phyloP scores from a whole-genome alignment of 2,888 invertebrate species.

The Mamestra brassicae region DNA sequence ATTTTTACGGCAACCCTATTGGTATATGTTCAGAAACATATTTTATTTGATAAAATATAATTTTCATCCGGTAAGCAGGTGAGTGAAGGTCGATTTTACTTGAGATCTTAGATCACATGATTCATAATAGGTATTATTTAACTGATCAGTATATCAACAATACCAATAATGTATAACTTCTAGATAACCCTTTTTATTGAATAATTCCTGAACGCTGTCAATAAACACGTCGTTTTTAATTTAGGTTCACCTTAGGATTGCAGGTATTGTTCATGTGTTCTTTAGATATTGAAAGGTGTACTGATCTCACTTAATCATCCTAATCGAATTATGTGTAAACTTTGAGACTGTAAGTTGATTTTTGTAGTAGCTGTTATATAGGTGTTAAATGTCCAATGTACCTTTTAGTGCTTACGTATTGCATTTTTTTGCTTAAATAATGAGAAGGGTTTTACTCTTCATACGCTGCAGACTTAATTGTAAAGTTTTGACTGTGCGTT shows the following conservation, averaged over 20 bases:
- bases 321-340: conserved; percentile 25
- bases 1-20: no score
- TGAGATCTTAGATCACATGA: not conserved
- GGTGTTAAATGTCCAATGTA: conserved; percentile 33
- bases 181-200: not conserved
- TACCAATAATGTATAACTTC: no score
- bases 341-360: conserved; percentile 43
- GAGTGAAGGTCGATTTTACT: no score
- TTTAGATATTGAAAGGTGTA: not conserved
- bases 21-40: no score
- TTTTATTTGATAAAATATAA: no score
- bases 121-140: not conserved
- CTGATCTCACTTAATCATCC: not conserved
- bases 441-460: conserved; percentile 4
- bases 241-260: not conserved
- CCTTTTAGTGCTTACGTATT: conserved; percentile 19
- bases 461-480: conserved; percentile 2
- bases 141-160: no score
- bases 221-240: not conserved
- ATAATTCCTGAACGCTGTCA: not conserved
- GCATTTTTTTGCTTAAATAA: conserved; percentile 28
- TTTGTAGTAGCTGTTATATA: conserved; percentile 16
- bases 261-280: conserved; percentile 1
- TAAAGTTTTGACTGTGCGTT: not conserved
- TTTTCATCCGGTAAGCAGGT: no score